These are phyloP conservation scores for Melopsittacus undulatus DNA, from an alignment of 2,797 vertebrate species.

Conservation along the genomic window DNA sequence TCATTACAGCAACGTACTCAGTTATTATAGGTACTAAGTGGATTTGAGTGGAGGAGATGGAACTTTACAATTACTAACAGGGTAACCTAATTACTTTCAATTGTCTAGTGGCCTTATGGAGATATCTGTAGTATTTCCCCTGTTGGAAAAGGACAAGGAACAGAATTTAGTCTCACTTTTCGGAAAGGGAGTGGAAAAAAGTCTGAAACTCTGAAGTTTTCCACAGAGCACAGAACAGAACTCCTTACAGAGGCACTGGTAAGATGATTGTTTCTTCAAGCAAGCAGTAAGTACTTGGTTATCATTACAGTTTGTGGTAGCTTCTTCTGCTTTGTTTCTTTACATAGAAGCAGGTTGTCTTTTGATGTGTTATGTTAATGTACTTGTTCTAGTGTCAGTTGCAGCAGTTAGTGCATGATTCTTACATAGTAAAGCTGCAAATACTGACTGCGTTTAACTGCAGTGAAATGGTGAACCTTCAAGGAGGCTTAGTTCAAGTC, in stretches of 20 bases:
- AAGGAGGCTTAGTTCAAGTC: not conserved
- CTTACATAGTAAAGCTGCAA: not conserved
- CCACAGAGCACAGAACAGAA: constrained; percentile 97
- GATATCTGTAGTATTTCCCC: constrained; percentile 96
- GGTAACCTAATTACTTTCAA: constrained; percentile 7
- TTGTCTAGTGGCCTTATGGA: constrained; percentile 95
- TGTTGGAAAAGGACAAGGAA: constrained; percentile 96
- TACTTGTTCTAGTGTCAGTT: not conserved
- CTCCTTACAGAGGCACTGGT: constrained; percentile 98
- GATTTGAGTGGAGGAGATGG: not conserved
- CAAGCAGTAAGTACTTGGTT: not conserved
- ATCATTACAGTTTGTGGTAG: not conserved
- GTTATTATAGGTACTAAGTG: not conserved
- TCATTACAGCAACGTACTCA: not conserved
- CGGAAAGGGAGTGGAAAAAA: constrained; percentile 96
- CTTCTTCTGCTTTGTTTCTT: not conserved
- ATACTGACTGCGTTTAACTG: not conserved
- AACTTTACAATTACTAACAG: not conserved
- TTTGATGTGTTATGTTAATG: not conserved
- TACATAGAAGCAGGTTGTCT: not conserved
- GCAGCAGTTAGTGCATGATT: not conserved
- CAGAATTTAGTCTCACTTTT: constrained; percentile 98
- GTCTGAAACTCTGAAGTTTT: constrained; percentile 98
- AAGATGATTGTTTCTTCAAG: constrained; percentile 58
- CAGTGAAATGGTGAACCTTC: not conserved